Base-by-base conservation (phyloP, 2,113 vertebrate species). In the Anseranas semipalmata region DNA sequence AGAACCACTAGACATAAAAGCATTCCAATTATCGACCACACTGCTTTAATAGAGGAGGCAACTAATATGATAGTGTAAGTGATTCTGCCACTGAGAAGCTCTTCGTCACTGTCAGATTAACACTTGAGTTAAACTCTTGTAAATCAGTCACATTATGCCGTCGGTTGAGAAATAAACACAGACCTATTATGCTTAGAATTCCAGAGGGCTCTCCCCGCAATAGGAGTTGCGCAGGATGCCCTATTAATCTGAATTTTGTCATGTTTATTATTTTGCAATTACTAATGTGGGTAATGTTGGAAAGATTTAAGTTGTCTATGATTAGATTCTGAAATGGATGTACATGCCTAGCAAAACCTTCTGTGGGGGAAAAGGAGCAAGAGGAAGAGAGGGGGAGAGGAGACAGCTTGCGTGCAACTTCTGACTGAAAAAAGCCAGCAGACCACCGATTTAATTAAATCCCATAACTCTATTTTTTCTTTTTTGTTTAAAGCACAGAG, bases 1-100 rank as follows among this genome's bases (percentile, higher is more conserved):
- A 98, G 98, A 98, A 98, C 98, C 98, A 98, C 98, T 98, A 98
- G 98, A 99, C 98, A 98, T 98, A 98, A 98, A 99, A 99, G 98
- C 97, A 97, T 98, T 98, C 98, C 99, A 99, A 99, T 99, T 99
- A 99, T 99, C 98, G 97, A 96, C 97, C 97, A 98, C 98, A 98
- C 98, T 97, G 97, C 97, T 98, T 98, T 98, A 97, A 98, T 97
- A 98, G 98, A 98, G 98, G 97, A 98, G 98, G 97, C 97, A 97
- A 98, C 98, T 98, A 98, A 98, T 98, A 98, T 98, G 98, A 98
- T 98, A 97, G 98, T 97, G 97, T 97, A 97, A 98, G 98, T 97
- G 98, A 98, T 98, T 98, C 97, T 97, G 96, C 97, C 96, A 95
- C 98, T 90, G 96, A 98, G 98, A 97, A 97, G 98, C 98, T 98